Base-by-base conservation (phyloP, 2,888 invertebrate species). In the Aricia artaxerxes region DNA sequence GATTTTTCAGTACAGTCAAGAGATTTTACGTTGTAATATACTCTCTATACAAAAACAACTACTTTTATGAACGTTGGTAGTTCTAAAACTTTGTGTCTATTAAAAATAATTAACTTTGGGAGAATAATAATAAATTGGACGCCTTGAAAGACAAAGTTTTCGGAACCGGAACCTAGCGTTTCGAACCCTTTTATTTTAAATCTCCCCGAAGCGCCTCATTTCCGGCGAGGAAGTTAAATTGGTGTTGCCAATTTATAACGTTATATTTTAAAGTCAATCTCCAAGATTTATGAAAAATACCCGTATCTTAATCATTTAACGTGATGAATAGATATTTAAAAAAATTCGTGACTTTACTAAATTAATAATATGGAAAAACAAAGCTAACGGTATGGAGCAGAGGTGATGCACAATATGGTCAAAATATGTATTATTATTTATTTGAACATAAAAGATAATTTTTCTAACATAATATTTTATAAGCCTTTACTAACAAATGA, bases 81-180 rank as follows among this genome's bases (percentile, higher is more conserved):
- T 64, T 61, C 24, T 11, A 0, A 69, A 38, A 16, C 35, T 38
- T 69, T 1, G 35, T 69, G 35, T 35, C 24, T 49, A 38, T 35
- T 13, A 69, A 38, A 5, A 69, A 69, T 35, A 69, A 38, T 38
- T 31, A 31, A 31, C 24, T 64, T 35, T 61, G 80, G 80, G 92
- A 91, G 31, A 64, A 64, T 4, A 11, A 64, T 64, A 31, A 64
- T 64, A 31, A 91, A 92, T 90, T 87, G 89, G 91, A 89, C 84
- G 89, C 84, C 84, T 83, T 87, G 85, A 86, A 89, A 85, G 88
- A 88, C 89, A 90, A 88, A 83, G 82, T 83, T 83, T 82, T 82
- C 85, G 87, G 87, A 88, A 88, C 87, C 80, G 77, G 82, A 83
- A 83, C 83, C 84, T 82, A 83, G 81, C 82, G 82, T 83, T 83